Evolutionary conservation across 2,888 invertebrate species (phyloP).

Genomic region (Caenorhabditis uteleia): DNA sequence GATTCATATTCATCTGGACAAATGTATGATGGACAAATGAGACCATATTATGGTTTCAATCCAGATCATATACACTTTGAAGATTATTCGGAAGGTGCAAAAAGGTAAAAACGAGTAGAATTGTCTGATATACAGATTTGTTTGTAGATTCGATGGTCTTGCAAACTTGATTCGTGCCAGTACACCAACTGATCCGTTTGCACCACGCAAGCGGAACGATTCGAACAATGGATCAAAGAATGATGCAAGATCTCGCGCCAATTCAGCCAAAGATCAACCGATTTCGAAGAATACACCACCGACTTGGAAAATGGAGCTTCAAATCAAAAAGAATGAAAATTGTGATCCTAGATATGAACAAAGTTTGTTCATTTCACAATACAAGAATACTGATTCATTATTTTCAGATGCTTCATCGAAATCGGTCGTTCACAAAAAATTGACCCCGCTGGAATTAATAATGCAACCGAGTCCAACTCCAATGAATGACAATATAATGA

Average conservation of each 20-base stretch:
- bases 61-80: constrained; percentile 17
- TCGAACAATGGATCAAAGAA: no score
- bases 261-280: constrained; percentile 11
- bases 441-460: no score
- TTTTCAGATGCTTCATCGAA: no score
- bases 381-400: no score
- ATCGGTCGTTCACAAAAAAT: no score
- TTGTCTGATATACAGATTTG: no score
- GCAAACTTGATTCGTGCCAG: constrained; percentile 25
- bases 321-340: constrained; percentile 7
- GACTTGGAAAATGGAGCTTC: constrained; percentile 39
- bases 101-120: constrained; percentile 2
- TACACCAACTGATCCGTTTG: constrained; percentile 15
- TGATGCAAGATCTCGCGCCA: constrained; percentile 4
- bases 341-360: background rate
- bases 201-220: no score
- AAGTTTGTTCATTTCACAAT: no score
- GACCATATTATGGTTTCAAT: background rate
- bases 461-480: no score
- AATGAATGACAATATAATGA: no score
- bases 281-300: constrained; percentile 19
- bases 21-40: background rate
- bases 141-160: constrained; percentile 28
- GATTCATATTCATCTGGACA: constrained; percentile 1
- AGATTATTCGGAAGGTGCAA: constrained; percentile 26